These are phyloP conservation scores for Apostichopus californicus DNA, from an alignment of 35 echinoderm and acorn worm species.

Conservation along the genomic window DNA sequence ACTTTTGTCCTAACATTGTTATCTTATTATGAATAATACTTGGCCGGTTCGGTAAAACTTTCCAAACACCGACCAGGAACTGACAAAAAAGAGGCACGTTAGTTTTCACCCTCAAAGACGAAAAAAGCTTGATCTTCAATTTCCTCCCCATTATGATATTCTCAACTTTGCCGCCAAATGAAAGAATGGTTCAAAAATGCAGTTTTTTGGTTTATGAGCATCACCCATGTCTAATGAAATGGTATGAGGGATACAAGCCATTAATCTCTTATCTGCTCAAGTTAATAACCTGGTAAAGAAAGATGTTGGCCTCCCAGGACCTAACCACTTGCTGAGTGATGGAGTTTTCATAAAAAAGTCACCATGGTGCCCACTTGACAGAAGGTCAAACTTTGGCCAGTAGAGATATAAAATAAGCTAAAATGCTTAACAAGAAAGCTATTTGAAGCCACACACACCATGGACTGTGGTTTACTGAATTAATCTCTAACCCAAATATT, in stretches of 20 bases:
- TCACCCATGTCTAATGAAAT: not conserved
- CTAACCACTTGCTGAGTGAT: conserved; percentile 6
- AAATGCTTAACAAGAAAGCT: not conserved
- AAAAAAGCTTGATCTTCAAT: too few species aligned
- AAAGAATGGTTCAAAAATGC: too few species aligned
- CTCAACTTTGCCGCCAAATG: too few species aligned
- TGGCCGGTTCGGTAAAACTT: too few species aligned
- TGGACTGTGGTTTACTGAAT: not conserved
- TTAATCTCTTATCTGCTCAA: conserved; percentile 14
- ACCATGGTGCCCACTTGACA: conserved; percentile 25
- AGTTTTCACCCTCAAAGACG: too few species aligned
- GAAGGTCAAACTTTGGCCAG: conserved; percentile 45
- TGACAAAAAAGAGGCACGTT: too few species aligned
- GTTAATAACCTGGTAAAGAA: not conserved
- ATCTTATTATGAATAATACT: too few species aligned
- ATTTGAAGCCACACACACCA: not conserved
- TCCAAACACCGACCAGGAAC: too few species aligned
- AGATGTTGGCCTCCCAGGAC: not conserved
- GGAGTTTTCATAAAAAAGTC: not conserved
- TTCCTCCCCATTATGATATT: too few species aligned
- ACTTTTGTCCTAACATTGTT: too few species aligned
- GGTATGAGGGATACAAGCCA: not conserved
- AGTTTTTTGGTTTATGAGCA: not conserved
- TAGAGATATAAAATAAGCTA: not conserved
- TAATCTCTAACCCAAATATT: not conserved